Base-by-base conservation (phyloP, 2,797 vertebrate species). In the Buphagus erythrorhynchus region DNA sequence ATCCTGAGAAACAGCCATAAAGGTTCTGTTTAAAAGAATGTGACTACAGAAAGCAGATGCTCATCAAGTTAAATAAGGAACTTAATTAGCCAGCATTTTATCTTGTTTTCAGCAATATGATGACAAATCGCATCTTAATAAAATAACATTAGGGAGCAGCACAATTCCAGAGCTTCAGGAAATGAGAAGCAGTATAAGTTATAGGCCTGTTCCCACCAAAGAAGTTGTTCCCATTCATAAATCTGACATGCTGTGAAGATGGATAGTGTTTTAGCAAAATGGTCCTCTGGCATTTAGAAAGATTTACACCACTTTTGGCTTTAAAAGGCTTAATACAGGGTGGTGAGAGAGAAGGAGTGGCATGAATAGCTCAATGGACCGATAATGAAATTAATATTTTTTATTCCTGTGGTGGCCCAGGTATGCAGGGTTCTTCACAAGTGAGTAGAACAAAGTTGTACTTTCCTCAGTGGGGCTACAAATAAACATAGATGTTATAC, bases 21-120 rank as follows among this genome's bases (percentile, higher is more conserved):
- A 95, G 85, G 76, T 95, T 96, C 87, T 73, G 21, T 78, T 85
- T 86, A 21, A 81, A 94, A 66, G 80, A 93, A 75, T 76, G 78
- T 76, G 90, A 72, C 90, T 92, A 86, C 66, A 43, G 94, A 96
- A 94, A 91, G 89, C 95, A 97, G 97, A 93, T 95, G 95, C 86
- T 96, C 88, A 54, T 95, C 88, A 92, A 94, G 89, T 97, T 96
- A 97, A 97, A 93, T 93, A 96, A 97, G 81, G 90, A 96, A 95
- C 94, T 96, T 96, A 97, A 95, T 96, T 97, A 96, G 82, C 77
- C 49, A 3, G 67, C 93, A 82, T 97, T 94, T 96, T 95, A 88
- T 96, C 95, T 95, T 94, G 93, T 97, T 96, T 97, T 91, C 95
- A 90, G 79, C 89, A 93, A 77, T 93, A 90, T 63, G 91, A 97